A percentile compares a stretch with the other conserved stretches of the same genome.
Conservation (phyloP, 2,888 invertebrate species). For the Proisotoma minuta region DNA sequence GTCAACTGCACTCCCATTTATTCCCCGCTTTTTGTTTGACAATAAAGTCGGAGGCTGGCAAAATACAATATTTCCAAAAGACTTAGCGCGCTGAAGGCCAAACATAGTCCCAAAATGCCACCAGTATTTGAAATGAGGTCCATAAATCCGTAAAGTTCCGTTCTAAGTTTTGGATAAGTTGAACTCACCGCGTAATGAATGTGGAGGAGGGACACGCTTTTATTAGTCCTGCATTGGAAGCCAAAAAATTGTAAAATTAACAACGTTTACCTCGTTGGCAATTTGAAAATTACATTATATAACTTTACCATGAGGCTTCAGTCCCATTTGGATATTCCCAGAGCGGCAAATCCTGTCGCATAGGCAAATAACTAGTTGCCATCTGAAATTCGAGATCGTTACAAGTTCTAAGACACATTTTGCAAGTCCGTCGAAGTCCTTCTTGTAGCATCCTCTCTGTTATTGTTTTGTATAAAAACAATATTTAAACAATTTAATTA, state of each 20-base stretch:
- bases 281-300: too few species aligned
- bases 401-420: slow-evolving; percentile 30
- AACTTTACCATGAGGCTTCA: slow-evolving; percentile 5
- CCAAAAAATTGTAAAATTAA: too few species aligned
- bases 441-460: slow-evolving; percentile 1
- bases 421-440: slow-evolving; percentile 8
- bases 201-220: slow-evolving; percentile 39
- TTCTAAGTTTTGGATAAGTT: slow-evolving; percentile 34
- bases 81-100: slow-evolving; percentile 36
- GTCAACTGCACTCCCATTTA: neutral
- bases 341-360: slow-evolving; percentile 8
- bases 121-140: slow-evolving; percentile 39
- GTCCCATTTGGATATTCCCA: slow-evolving; percentile 2
- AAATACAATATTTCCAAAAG: slow-evolving; percentile 36
- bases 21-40: slow-evolving; percentile 11
- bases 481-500: too few species aligned
- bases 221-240: slow-evolving; percentile 30
- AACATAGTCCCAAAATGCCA: slow-evolving; percentile 33
- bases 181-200: slow-evolving; percentile 36
- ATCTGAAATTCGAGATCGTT: slow-evolving; percentile 33
- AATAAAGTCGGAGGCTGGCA: slow-evolving; percentile 27
- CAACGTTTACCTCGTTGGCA: too few species aligned
- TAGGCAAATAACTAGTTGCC: slow-evolving; percentile 14
- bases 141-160: slow-evolving; percentile 33
- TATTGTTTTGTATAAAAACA: too few species aligned